Conservation (phyloP, 2,113 vertebrate species). For the sheep (Ovis aries) region DNA sequence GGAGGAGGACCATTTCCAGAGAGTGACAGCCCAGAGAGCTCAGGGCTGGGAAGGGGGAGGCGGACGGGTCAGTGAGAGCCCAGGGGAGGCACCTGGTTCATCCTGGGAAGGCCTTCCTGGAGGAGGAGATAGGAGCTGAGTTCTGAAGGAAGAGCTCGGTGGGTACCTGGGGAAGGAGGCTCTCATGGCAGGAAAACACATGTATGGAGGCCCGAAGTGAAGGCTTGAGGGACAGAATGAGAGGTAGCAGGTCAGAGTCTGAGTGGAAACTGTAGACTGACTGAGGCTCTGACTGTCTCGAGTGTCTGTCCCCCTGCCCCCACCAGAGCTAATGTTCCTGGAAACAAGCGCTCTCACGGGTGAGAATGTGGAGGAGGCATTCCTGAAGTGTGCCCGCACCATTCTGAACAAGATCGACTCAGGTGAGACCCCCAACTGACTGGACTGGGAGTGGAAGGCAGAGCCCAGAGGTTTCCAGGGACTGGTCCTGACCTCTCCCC, state of each 20-base stretch:
- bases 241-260: not conserved
- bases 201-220: not conserved
- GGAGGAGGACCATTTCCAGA: not conserved
- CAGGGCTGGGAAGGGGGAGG: not conserved
- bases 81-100: not conserved
- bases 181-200: not conserved
- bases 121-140: not conserved
- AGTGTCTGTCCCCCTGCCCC: not conserved
- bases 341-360: conserved; percentile 94
- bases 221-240: not conserved
- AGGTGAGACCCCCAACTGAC: conserved; percentile 74
- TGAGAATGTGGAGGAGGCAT: conserved; percentile 93
- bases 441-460: accelerated
- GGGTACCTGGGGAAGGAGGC: not conserved
- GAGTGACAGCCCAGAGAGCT: not conserved
- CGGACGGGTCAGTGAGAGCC: not conserved
- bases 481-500: not conserved
- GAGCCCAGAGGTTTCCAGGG: not conserved
- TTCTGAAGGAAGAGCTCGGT: not conserved
- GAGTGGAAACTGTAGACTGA: not conserved
- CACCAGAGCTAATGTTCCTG: conserved; percentile 91
- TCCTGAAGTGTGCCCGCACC: conserved; percentile 91
- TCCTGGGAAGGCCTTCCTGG: not conserved
- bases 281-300: not conserved
- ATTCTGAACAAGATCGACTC: conserved; percentile 95